Evolutionary conservation across 2,888 invertebrate genomes (phyloP).

Genomic region (Panopea generosa): DNA sequence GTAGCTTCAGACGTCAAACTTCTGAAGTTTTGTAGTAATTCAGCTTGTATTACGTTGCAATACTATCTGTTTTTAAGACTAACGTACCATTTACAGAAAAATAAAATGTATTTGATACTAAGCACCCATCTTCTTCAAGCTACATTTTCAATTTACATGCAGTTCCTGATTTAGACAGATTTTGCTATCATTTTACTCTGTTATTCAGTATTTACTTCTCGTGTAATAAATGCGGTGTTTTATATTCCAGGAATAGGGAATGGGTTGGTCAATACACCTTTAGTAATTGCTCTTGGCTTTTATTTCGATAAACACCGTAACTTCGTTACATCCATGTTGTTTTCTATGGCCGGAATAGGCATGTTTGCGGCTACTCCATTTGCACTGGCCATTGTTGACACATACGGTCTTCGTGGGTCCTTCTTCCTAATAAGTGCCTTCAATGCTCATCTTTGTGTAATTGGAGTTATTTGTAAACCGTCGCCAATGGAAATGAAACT

Average conservation of each 20-base stretch:
- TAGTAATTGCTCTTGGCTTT: slow-evolving; percentile 53
- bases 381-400: slow-evolving; percentile 33
- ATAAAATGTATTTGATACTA: too few species aligned
- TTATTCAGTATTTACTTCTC: too few species aligned
- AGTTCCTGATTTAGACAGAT: too few species aligned
- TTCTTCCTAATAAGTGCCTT: slow-evolving; percentile 54
- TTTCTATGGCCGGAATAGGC: slow-evolving; percentile 53
- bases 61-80: too few species aligned
- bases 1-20: too few species aligned
- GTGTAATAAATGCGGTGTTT: too few species aligned
- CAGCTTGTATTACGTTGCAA: too few species aligned
- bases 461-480: slow-evolving; percentile 57
- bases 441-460: slow-evolving; percentile 51
- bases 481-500: slow-evolving; percentile 39
- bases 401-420: slow-evolving; percentile 54
- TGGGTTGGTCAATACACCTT: slow-evolving; percentile 40
- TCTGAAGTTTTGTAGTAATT: too few species aligned
- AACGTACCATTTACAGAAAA: too few species aligned
- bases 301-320: slow-evolving; percentile 58
- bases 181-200: too few species aligned
- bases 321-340: slow-evolving; percentile 32
- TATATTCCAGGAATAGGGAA: slow-evolving; percentile 63
- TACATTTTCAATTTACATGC: too few species aligned
- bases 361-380: slow-evolving; percentile 60
- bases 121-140: too few species aligned